Evolutionary conservation across 2,113 vertebrate species (phyloP).

Genomic region (Platysteira castanea): DNA sequence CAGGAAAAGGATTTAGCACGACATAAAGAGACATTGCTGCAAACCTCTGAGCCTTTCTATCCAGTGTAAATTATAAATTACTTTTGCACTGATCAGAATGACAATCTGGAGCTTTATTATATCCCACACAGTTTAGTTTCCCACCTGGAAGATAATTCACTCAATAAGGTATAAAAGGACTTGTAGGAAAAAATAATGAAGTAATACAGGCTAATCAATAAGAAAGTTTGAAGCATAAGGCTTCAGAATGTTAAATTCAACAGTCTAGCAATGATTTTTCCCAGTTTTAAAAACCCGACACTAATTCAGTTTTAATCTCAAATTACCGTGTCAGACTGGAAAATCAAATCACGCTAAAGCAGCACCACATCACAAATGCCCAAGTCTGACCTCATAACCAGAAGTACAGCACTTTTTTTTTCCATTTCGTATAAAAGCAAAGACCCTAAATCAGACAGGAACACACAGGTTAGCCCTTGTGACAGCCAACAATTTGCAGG

Average conservation of each 20-base stretch:
- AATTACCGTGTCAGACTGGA: neutral
- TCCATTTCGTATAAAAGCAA: rapidly evolving
- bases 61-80: neutral
- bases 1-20: neutral
- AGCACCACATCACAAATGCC: neutral
- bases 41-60: neutral
- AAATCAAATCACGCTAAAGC: neutral
- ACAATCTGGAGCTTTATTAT: neutral
- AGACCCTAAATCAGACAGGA: neutral
- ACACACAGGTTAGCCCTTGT: neutral
- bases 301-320: neutral
- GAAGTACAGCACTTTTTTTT: neutral
- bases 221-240: neutral
- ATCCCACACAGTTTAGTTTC: neutral
- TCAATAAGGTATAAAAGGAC: neutral
- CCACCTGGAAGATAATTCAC: neutral
- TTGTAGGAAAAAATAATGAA: neutral
- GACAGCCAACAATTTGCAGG: neutral
- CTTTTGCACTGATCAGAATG: neutral
- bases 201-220: neutral
- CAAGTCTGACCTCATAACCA: neutral
- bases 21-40: neutral
- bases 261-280: neutral
- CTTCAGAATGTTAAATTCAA: neutral
- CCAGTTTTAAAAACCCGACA: neutral